phyloP scores from a whole-genome alignment of 2,797 vertebrate genomes.

The Enteromius mattozi region DNA sequence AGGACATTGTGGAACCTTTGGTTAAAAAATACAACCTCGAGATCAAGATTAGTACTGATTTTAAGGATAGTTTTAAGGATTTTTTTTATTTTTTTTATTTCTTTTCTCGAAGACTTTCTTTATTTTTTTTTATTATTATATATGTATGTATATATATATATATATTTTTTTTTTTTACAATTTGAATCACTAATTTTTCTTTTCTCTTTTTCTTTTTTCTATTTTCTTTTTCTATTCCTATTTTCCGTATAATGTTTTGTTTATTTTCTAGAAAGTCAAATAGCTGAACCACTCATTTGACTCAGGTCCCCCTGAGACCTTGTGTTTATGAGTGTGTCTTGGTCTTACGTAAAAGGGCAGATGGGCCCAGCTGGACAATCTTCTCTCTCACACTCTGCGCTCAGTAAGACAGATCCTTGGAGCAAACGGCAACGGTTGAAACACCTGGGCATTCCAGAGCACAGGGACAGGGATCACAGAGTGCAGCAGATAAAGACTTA shows the following conservation, averaged over 20 bases:
- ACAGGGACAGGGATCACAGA: background rate
- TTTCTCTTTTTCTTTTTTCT: background rate
- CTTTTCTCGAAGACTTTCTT: constrained; percentile 12
- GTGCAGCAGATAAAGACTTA: constrained; percentile 5
- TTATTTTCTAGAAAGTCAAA: constrained; percentile 4
- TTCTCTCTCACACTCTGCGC: constrained; percentile 25
- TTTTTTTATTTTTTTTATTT: background rate
- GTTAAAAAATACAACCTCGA: background rate
- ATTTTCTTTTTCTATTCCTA: background rate
- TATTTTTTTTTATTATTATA: background rate
- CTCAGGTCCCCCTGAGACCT: constrained; percentile 22
- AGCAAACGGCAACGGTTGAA: constrained; percentile 33
- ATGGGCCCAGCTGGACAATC: constrained; percentile 72
- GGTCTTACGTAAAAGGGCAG: constrained; percentile 76
- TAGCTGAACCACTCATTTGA: constrained; percentile 27
- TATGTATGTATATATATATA: no score
- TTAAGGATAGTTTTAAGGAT: background rate
- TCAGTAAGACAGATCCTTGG: constrained; percentile 33
- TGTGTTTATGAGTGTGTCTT: constrained; percentile 42
- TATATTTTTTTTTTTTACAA: background rate
- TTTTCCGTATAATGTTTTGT: background rate
- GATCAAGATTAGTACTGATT: background rate
- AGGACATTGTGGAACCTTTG: constrained; percentile 11
- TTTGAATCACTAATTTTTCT: background rate
- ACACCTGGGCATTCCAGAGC: constrained; percentile 56